These are phyloP conservation scores for Melanotaenia duboulayi DNA, from an alignment of 2,113 vertebrate species.

Conservation along the genomic window DNA sequence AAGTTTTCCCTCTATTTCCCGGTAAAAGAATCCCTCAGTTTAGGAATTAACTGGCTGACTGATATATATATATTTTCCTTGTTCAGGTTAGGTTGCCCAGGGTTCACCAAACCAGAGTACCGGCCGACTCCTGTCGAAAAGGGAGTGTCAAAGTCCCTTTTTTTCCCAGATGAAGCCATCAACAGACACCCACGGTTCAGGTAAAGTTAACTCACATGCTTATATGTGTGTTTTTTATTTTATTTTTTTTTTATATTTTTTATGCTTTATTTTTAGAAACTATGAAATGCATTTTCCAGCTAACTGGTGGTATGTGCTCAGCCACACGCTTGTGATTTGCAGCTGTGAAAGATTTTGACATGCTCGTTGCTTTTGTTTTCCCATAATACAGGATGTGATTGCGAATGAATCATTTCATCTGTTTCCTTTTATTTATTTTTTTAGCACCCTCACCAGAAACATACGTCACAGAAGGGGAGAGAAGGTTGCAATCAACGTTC, in stretches of 20 bases:
- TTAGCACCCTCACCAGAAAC: slow-evolving; percentile 94
- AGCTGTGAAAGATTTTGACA: too few species aligned
- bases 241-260: too few species aligned
- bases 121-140: slow-evolving; percentile 90
- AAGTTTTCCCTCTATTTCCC: not conserved
- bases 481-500: slow-evolving; percentile 97
- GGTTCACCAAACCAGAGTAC: slow-evolving; percentile 90
- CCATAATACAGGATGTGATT: not conserved
- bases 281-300: too few species aligned
- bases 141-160: slow-evolving; percentile 94
- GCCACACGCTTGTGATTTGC: too few species aligned
- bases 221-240: not conserved
- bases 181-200: slow-evolving; percentile 95
- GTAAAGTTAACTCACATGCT: slow-evolving; percentile 71
- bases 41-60: too few species aligned
- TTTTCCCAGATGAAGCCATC: slow-evolving; percentile 97
- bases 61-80: not conserved
- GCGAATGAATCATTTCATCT: not conserved
- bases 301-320: too few species aligned
- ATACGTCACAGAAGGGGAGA: slow-evolving; percentile 95
- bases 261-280: not conserved
- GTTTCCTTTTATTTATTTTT: slow-evolving; percentile 42
- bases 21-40: too few species aligned
- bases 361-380: too few species aligned
- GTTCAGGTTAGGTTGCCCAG: slow-evolving; percentile 92